Base-by-base conservation (phyloP, 1,140 invertebrate species). In the Brachionus manjavacas region DNA sequence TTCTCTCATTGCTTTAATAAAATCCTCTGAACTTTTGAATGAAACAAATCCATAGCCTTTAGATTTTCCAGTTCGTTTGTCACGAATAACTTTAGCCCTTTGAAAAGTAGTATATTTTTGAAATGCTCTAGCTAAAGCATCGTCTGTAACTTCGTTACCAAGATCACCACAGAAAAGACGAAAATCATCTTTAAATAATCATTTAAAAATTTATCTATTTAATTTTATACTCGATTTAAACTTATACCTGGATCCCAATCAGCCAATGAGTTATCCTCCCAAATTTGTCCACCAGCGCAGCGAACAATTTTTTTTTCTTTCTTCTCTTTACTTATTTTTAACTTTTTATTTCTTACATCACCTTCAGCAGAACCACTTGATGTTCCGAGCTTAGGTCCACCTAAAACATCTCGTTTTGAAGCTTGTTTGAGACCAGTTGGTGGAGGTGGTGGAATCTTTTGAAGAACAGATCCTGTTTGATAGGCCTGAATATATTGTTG, bases 31-130 rank as follows among this genome's bases (percentile, higher is more conserved):
- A 90, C 99, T 96, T 88, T 95, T 96, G 88, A 99, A 99, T 86
- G 96, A 99, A 43, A 99, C 95, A 89, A 99, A 99, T 6, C 97
- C 97, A 90, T 97, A 99, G 7, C 97, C 97, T 91, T 98, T 98
- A 66, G 95, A 97, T 90, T 99, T 99, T 88, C 98, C 98, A 0
- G 96, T 97, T 66, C 96, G 90, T 88, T 97, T 97, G 88, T 99
- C 97, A 85, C 97, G 91, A 1, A 99, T 93, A 6, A 99, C 97
- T 89, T 96, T 96, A 0, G 97, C 97, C 88, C 93, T 94, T 87
- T 94, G 92, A 89, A 99, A 99, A 52, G 96, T 97, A 0, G 94
- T 92, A 91, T 95, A 99, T 88, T 96, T 96, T 86, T 94, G 94
- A 87, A 99, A 99, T 1, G 96, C 96, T 86, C 96, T 91, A 0